These are phyloP conservation scores for Zaprionus ghesquierei DNA, from an alignment of 1,140 invertebrate species.

Conservation along the genomic window DNA sequence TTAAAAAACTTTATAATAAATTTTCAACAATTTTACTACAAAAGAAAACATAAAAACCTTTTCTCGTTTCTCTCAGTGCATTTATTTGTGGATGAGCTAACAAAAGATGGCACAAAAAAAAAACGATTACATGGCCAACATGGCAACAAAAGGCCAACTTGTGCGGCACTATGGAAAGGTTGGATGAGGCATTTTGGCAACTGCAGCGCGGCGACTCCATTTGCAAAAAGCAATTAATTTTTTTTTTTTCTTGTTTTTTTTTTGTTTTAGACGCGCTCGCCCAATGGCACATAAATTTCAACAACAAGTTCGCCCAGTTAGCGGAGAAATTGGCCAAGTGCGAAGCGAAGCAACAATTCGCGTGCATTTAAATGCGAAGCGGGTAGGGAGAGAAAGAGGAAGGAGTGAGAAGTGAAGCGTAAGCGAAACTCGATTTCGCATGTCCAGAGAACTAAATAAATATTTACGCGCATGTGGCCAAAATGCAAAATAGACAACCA, in stretches of 20 bases:
- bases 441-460: conserved; percentile 72
- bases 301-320: conserved; percentile 36
- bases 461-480: conserved; percentile 75
- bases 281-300: conserved; percentile 77
- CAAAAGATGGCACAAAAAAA: conserved; percentile 20
- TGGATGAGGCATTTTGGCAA: conserved; percentile 50
- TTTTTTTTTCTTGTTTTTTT: conserved; percentile 33
- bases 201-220: conserved; percentile 57
- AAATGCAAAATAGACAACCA: conserved; percentile 63
- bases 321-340: conserved; percentile 17
- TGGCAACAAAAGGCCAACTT: conserved; percentile 67
- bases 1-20: no score
- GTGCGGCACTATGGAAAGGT: conserved; percentile 18
- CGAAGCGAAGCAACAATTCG: conserved; percentile 58
- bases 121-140: conserved; percentile 16
- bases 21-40: no score
- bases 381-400: not conserved
- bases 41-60: not conserved
- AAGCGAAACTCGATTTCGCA: conserved; percentile 42
- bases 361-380: conserved; percentile 73
- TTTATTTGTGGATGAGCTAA: conserved; percentile 25
- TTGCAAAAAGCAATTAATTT: conserved; percentile 78
- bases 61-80: conserved; percentile 30
- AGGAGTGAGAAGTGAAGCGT: not conserved
- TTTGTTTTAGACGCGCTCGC: conserved; percentile 31